phyloP scores from a whole-genome alignment of 2,888 invertebrate species.

The Hypselothyrea guttata region DNA sequence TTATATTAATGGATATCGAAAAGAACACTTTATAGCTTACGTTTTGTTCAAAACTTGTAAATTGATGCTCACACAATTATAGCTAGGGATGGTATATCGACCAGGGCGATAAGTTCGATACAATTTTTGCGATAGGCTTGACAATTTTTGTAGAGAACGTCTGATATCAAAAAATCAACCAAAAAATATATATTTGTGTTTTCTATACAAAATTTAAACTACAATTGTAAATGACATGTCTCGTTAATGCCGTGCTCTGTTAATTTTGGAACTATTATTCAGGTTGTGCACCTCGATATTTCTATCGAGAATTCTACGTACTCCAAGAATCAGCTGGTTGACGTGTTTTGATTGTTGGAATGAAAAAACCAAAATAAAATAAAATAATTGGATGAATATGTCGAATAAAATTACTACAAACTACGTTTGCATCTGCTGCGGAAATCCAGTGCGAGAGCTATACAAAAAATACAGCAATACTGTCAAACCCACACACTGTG shows the following conservation, averaged over 20 bases:
- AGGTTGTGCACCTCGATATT: slow-evolving; percentile 17
- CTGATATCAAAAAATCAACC: slow-evolving; percentile 17
- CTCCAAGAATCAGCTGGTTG: slow-evolving; percentile 30
- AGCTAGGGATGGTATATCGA: slow-evolving; percentile 45
- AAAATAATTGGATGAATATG: slow-evolving; percentile 31
- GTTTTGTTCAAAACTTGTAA: slow-evolving; percentile 48
- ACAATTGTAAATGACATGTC: background rate
- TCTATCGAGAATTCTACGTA: background rate
- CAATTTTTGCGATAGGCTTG: slow-evolving; percentile 43
- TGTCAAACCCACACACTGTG: slow-evolving; percentile 89
- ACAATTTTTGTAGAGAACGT: slow-evolving; percentile 36
- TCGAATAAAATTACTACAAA: slow-evolving; percentile 30
- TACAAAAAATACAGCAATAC: slow-evolving; percentile 88
- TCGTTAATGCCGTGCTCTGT: background rate
- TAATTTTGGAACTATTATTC: background rate
- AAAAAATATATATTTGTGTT: slow-evolving; percentile 4
- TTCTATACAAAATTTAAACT: background rate
- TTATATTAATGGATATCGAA: slow-evolving; percentile 17
- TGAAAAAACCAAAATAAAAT: background rate
- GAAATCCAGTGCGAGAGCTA: slow-evolving; percentile 85
- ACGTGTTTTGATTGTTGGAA: slow-evolving; percentile 4
- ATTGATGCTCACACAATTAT: slow-evolving; percentile 52
- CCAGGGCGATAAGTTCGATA: slow-evolving; percentile 27
- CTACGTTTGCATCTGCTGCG: slow-evolving; percentile 87
- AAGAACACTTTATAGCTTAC: slow-evolving; percentile 40